Evolutionary conservation across 2,797 vertebrate genomes (phyloP).

Genomic region (Spea hammondii): DNA sequence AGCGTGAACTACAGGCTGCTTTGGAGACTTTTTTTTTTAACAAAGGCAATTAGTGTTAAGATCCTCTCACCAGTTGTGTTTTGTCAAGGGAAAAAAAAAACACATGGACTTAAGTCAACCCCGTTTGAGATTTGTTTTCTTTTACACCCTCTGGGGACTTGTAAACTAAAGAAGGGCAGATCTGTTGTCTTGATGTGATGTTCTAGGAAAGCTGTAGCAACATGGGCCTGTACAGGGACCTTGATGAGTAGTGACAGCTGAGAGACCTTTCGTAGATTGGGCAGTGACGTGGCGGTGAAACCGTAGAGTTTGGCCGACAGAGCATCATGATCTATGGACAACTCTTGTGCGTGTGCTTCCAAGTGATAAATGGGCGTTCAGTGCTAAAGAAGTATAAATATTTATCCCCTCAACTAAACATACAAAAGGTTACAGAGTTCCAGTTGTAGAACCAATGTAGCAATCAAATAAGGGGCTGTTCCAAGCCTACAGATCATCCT

Average conservation of each 20-base stretch:
- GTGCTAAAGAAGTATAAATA: no score
- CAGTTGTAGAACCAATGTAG: no score
- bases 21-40: not conserved
- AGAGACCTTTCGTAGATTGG: not conserved
- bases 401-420: no score
- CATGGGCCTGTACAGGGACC: not conserved
- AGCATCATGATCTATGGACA: not conserved
- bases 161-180: slow-evolving; percentile 1
- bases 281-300: not conserved
- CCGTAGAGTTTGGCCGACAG: no score
- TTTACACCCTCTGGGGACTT: slow-evolving; percentile 29
- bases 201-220: slow-evolving; percentile 9
- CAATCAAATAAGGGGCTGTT: no score
- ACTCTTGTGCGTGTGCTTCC: no score
- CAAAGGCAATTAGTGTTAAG: slow-evolving; percentile 2
- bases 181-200: slow-evolving; percentile 9
- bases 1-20: no score
- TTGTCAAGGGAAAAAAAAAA: not conserved
- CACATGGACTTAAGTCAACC: not conserved
- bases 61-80: slow-evolving; percentile 5
- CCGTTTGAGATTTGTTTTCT: slow-evolving; percentile 35
- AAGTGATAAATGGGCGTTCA: no score
- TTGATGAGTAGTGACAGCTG: slow-evolving; percentile 25
- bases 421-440: no score
- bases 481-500: no score